A percentile compares a stretch with the other conserved stretches of the same genome.
Evolutionary conservation across 2,113 vertebrate species (phyloP).

Genomic region (Melanotaenia duboulayi): DNA sequence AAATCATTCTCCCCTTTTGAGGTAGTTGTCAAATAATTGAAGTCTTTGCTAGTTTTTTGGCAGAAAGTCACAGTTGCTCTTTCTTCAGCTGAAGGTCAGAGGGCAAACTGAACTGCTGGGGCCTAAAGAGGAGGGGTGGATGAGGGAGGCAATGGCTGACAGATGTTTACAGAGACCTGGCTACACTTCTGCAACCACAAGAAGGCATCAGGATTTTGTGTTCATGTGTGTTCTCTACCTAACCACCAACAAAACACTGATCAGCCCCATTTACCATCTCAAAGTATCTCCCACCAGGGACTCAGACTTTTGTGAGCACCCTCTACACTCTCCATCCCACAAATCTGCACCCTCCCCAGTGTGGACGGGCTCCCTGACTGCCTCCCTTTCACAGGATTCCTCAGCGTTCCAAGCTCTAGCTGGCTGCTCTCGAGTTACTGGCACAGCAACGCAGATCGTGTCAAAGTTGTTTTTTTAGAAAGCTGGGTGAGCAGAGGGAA

Average conservation of each 20-base stretch:
- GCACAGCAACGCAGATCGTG: constrained; percentile 58
- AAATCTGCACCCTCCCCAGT: constrained; percentile 33
- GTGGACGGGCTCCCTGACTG: constrained; percentile 62
- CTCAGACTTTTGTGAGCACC: constrained; percentile 41
- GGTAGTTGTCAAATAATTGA: constrained; percentile 47
- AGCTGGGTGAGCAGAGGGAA: constrained; percentile 53
- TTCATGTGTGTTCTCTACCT: constrained; percentile 16
- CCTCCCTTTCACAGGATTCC: constrained; percentile 72
- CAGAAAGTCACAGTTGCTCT: constrained; percentile 72
- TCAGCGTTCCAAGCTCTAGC: constrained; percentile 35
- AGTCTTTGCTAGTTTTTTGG: constrained; percentile 57
- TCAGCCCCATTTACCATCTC: constrained; percentile 45
- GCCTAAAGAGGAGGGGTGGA: constrained; percentile 44
- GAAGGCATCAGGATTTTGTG: constrained; percentile 39
- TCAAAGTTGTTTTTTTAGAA: constrained; percentile 79
- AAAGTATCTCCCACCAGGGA: constrained; percentile 48
- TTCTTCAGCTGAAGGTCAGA: constrained; percentile 71
- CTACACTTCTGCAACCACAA: constrained; percentile 62
- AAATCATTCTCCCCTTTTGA: constrained; percentile 42
- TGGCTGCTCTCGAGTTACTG: constrained; percentile 70
- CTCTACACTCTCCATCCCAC: constrained; percentile 36
- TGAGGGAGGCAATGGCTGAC: constrained; percentile 74
- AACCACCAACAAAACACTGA: constrained; percentile 33
- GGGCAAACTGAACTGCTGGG: constrained; percentile 69
- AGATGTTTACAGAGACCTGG: constrained; percentile 79